Base-by-base conservation (phyloP, 2,113 vertebrate genomes). In the Megatriorchis doriae region DNA sequence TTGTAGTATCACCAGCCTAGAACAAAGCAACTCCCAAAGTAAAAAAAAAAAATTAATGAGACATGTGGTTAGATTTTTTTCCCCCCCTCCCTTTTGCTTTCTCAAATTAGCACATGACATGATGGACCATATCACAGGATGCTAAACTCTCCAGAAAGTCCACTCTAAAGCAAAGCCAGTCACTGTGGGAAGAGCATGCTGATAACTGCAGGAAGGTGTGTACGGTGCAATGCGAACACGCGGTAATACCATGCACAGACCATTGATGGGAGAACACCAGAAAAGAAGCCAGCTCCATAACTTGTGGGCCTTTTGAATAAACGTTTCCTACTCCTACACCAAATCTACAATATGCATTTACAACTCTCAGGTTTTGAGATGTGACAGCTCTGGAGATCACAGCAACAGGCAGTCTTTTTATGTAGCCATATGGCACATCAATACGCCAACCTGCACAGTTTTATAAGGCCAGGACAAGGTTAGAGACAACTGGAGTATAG, bases 161-260 rank as follows among this genome's bases (percentile, higher is more conserved):
- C 15, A 14, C 42, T 68, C n/a, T 19, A 45, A 81, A 77, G 66
- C 40, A 79, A 70, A 72, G 62, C 9, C 53, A 68, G 25, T 29
- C 16, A 19, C n/a, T 50, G 67, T 5, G 9, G 59, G 11, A 68
- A 27, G 8, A 45, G 32, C 16, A 9, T 5, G 13, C 53, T 42
- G 52, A 45, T 52, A 55, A 42, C 36, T 43, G 75, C 52, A 79
- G n/a, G 45, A 65, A 84, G 27, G 31, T 14, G 7, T 12, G 23
- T 26, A 34, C 0, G 1, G 50, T 13, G 9, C n/a, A 25, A 8
- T 1, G 14, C 2, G 8, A 85, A 63, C 19, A 45, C 1, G 0
- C 3, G 0, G 10, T 22, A 47, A 58, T 1, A 4, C 8, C 17
- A 34, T 4, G 13, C 62, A 53, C 55, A 25, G 71, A 55, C 6